These are phyloP conservation scores for Palythoa caribaeorum DNA, from an alignment of 92 coral and sea anemone genomes.

Conservation along the genomic window DNA sequence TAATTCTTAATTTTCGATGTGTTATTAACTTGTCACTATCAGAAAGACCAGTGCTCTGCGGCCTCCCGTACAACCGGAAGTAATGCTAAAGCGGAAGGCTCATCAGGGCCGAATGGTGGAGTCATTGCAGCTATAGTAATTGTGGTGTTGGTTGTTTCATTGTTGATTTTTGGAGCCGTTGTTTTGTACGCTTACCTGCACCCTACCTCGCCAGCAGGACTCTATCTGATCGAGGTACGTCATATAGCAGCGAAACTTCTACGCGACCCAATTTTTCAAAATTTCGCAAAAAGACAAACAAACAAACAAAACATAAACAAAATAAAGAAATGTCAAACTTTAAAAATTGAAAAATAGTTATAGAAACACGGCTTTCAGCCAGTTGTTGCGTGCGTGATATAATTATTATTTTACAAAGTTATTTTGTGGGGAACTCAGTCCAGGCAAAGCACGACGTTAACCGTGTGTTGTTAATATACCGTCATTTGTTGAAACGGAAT, in stretches of 20 bases:
- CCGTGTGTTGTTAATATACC: too few species aligned
- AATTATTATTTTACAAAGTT: too few species aligned
- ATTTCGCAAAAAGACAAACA: background rate
- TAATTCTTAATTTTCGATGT: background rate
- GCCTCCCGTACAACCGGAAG: background rate
- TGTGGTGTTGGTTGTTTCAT: conserved; percentile 53
- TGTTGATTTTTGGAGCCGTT: conserved; percentile 68
- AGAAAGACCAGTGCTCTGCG: conserved; percentile 21
- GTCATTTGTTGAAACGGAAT: too few species aligned
- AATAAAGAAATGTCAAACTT: too few species aligned
- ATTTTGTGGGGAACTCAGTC: too few species aligned
- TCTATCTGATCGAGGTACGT: conserved; percentile 80
- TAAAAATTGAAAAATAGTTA: too few species aligned
- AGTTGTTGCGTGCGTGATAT: too few species aligned
- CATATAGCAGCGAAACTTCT: background rate
- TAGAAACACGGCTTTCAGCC: too few species aligned
- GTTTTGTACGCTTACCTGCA: conserved; percentile 82
- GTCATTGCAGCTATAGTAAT: conserved; percentile 66
- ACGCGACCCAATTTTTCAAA: background rate
- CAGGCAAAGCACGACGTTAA: too few species aligned
- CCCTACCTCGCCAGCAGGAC: conserved; percentile 88
- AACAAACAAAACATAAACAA: too few species aligned
- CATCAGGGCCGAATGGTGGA: conserved; percentile 66
- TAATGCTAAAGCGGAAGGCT: background rate
- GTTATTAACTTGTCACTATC: background rate